Conservation (phyloP, 2,113 vertebrate species). For the Chinchilla lanigera region DNA sequence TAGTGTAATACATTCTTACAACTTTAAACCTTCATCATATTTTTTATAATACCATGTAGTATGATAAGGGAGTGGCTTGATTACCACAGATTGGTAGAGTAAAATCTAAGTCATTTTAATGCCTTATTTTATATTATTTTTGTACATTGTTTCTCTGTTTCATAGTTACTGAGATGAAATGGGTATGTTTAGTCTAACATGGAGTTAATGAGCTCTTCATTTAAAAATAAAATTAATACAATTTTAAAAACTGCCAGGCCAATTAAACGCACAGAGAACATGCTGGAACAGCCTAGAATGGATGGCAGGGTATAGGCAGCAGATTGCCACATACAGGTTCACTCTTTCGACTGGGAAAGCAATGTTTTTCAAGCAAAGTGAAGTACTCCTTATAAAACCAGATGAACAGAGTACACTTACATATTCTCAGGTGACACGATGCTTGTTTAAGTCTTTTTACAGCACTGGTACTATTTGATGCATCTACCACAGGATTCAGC, state of each 20-base stretch:
- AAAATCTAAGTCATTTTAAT: neutral
- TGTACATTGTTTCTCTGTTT: neutral
- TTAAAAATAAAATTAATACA: neutral
- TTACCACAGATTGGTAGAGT: neutral
- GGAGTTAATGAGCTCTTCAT: neutral
- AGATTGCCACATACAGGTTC: neutral
- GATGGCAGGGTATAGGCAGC: neutral
- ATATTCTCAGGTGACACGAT: neutral
- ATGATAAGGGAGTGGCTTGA: neutral
- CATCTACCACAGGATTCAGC: neutral
- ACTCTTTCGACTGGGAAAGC: neutral
- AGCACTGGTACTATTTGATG: neutral
- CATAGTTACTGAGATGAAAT: neutral
- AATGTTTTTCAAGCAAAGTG: neutral
- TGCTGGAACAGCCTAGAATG: neutral
- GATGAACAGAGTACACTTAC: neutral
- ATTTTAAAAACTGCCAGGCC: neutral
- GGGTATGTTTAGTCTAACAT: neutral
- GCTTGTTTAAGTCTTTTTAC: neutral
- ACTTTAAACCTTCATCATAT: neutral
- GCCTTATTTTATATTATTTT: neutral
- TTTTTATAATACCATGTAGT: neutral
- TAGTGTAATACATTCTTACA: neutral
- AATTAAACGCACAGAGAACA: neutral
- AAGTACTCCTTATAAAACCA: neutral